Conservation (phyloP, 2,888 invertebrate species). For the Nomada fabriciana region DNA sequence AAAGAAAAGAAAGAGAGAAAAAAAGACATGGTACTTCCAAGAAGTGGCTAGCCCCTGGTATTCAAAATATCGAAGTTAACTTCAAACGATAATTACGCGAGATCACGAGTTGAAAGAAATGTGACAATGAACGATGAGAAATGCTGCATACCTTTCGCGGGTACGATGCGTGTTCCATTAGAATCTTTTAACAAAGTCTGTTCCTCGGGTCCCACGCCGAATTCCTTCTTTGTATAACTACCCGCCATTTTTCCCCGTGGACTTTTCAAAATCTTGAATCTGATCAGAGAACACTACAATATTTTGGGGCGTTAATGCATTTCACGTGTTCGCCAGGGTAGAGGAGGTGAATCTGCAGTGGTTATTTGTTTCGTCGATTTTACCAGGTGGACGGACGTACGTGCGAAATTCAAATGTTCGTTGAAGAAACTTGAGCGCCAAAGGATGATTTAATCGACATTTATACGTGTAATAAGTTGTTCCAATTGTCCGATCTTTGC, state of each 20-base stretch:
- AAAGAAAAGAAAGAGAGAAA: slow-evolving; percentile 24
- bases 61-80: slow-evolving; percentile 20
- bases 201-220: slow-evolving; percentile 80
- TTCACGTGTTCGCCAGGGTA: slow-evolving; percentile 26
- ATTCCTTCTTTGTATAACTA: slow-evolving; percentile 82
- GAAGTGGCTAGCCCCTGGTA: slow-evolving; percentile 40
- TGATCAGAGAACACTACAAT: slow-evolving; percentile 21
- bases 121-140: slow-evolving; percentile 17
- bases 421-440: neutral
- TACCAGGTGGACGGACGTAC: slow-evolving; percentile 33
- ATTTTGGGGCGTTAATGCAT: slow-evolving; percentile 33
- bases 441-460: slow-evolving; percentile 43
- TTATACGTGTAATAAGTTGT: slow-evolving; percentile 1
- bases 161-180: slow-evolving; percentile 78
- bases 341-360: neutral
- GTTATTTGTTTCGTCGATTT: neutral
- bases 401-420: slow-evolving; percentile 7
- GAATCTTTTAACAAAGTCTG: slow-evolving; percentile 81
- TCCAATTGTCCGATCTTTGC: neutral
- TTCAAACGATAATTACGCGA: slow-evolving; percentile 8
- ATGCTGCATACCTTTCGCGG: slow-evolving; percentile 75
- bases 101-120: slow-evolving; percentile 27
- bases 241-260: slow-evolving; percentile 79
- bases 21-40: neutral
- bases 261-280: slow-evolving; percentile 49